phyloP scores from a whole-genome alignment of 2,888 invertebrate species.

The Eugnorisma glareosa region DNA sequence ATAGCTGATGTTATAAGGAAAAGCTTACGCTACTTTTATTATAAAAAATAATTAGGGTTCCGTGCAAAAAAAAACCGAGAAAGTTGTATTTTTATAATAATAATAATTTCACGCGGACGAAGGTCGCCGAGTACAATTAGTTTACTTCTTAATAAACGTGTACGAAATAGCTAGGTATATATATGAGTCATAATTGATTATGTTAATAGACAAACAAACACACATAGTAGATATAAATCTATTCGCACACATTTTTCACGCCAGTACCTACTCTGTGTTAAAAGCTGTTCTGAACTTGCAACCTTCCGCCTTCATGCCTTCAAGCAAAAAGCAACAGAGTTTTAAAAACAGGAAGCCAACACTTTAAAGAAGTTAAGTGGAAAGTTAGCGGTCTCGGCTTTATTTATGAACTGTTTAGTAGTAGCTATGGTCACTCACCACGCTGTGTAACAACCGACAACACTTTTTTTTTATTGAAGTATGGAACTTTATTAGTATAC shows the following conservation, averaged over 20 bases:
- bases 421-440: constrained; percentile 79
- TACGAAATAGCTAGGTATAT: neutral
- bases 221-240: constrained; percentile 7
- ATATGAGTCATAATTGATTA: neutral
- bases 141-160: neutral
- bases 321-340: constrained; percentile 83
- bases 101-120: too few species aligned
- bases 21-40: too few species aligned
- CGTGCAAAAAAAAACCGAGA: too few species aligned
- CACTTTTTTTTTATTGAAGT: constrained; percentile 13
- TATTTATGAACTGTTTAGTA: constrained; percentile 84
- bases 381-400: constrained; percentile 86
- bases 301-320: constrained; percentile 82
- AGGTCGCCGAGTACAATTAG: too few species aligned
- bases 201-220: constrained; percentile 13
- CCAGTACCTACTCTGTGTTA: constrained; percentile 76
- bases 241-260: constrained; percentile 63
- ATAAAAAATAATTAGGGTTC: too few species aligned
- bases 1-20: too few species aligned
- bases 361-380: constrained; percentile 88
- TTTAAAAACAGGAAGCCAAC: constrained; percentile 89
- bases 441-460: constrained; percentile 50
- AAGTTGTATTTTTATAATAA: too few species aligned
- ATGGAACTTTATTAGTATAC: neutral
- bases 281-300: constrained; percentile 88